Percentiles rank a stretch among this genome's conserved stretches.
Evolutionary conservation across 1,140 invertebrate species (phyloP).

Genomic region (Zaprionus kolodkinae): DNA sequence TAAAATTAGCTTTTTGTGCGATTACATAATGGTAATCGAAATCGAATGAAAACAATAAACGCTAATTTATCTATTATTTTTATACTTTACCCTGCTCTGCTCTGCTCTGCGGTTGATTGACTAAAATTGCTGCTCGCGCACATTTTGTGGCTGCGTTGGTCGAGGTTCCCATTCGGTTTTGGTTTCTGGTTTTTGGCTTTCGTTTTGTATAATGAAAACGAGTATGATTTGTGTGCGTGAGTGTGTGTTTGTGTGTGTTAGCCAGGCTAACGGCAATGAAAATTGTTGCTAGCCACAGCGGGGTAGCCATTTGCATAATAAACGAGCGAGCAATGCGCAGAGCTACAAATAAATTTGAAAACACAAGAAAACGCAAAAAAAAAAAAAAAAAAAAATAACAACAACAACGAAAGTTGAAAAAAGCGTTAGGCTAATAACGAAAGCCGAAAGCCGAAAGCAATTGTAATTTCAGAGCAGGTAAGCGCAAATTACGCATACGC

Average conservation of each 20-base stretch:
- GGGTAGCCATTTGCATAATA: slow-evolving; percentile 71
- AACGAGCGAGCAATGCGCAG: slow-evolving; percentile 56
- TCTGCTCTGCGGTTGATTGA: slow-evolving; percentile 36
- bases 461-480: slow-evolving; percentile 39
- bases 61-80: slow-evolving; percentile 38
- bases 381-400: slow-evolving; percentile 24
- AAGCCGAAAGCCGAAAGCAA: slow-evolving; percentile 6
- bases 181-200: not conserved
- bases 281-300: slow-evolving; percentile 60
- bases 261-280: slow-evolving; percentile 58
- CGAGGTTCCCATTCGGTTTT: not conserved
- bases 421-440: slow-evolving; percentile 17
- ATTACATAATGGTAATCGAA: slow-evolving; percentile 17
- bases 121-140: slow-evolving; percentile 37
- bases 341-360: slow-evolving; percentile 69
- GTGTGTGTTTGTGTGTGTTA: slow-evolving; percentile 39
- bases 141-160: slow-evolving; percentile 20
- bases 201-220: slow-evolving; percentile 52
- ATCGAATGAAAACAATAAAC: slow-evolving; percentile 16
- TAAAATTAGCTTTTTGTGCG: not conserved
- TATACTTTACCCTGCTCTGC: too few species aligned
- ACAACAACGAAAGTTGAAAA: slow-evolving; percentile 8
- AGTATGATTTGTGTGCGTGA: slow-evolving; percentile 62
- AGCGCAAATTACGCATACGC: slow-evolving; percentile 71
- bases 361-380: slow-evolving; percentile 17